Base-by-base conservation (phyloP, 2,113 vertebrate species). In the Misgurnus anguillicaudatus region DNA sequence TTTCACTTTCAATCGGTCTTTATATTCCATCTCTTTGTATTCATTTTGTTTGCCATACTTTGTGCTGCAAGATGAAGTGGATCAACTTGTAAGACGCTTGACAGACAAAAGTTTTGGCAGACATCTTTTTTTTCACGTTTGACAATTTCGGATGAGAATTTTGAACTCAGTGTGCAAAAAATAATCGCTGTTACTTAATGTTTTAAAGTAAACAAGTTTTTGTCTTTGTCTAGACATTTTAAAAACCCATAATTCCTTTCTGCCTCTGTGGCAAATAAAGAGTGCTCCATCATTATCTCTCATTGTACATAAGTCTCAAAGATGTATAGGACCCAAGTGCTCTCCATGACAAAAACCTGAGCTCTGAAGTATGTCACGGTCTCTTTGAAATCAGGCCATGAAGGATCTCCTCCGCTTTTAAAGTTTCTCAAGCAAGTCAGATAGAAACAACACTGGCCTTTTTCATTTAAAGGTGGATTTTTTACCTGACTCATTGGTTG, bases 381-480 rank as follows among this genome's bases (percentile, higher is more conserved):
- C 47, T 31, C 76, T 78, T 78, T 79, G 67, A 79, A 79, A 79
- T 41, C 31, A 21, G 47, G 10, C 24, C 39, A 47, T 81, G 74
- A 57, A 71, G 73, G 58, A 71, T 62, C 45, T 64, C 51, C 73
- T 76, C 14, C 11, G 64, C 73, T 77, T 81, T 64, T 71, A 70
- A 31, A 0, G 5, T 71, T 64, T 16, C 42, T 64, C 61, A 69
- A 58, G 11, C 55, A 63, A 48, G 58, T 63, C 11, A 7, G 45
- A 45, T 13, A 79, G 45, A 72, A 79, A 65, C 38, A 80, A 80
- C 78, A 42, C 60, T 13, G 11, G 51, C 5, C 67, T 53, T 45
- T 10, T 70, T 16, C 41, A 11, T 71, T 38, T 78, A 39, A 78
- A 70, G 55, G 16, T 63, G 41, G 58, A 75, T 62, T 62, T 21